Conservation (phyloP, 2,888 invertebrate genomes). For the Dynastes maya region DNA sequence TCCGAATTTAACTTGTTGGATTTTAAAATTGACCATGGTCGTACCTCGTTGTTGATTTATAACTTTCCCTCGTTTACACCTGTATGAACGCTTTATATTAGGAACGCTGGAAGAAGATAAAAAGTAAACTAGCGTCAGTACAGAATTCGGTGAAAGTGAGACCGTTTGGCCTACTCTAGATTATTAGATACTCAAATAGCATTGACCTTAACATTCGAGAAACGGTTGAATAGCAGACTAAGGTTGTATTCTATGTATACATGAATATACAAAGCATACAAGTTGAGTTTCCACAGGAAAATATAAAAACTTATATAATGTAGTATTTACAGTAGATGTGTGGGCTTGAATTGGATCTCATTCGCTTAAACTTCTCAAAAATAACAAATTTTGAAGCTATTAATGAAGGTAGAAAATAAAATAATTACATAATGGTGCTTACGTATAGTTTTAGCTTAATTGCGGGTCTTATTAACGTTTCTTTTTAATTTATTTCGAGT, state of each 20-base stretch:
- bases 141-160: slow-evolving; percentile 25
- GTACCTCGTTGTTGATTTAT: slow-evolving; percentile 4
- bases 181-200: slow-evolving; percentile 4
- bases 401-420: slow-evolving; percentile 13
- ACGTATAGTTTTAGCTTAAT: neutral
- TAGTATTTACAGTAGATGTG: neutral
- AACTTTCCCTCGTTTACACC: neutral
- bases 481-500: neutral
- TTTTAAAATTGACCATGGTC: too few species aligned
- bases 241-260: too few species aligned
- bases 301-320: too few species aligned
- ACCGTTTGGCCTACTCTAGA: slow-evolving; percentile 13
- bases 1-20: neutral
- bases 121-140: neutral
- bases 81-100: neutral
- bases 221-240: neutral
- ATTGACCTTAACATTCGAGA: slow-evolving; percentile 18
- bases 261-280: too few species aligned
- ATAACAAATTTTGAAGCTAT: neutral
- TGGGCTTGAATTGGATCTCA: slow-evolving; percentile 6
- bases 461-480: neutral
- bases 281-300: too few species aligned
- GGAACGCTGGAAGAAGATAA: neutral
- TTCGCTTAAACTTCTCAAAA: neutral
- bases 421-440: slow-evolving; percentile 4